Evolutionary conservation across 2,888 invertebrate genomes (phyloP), one percentile per base, ranked within the genome.

Genomic region (Conomelus anceps): DNA sequence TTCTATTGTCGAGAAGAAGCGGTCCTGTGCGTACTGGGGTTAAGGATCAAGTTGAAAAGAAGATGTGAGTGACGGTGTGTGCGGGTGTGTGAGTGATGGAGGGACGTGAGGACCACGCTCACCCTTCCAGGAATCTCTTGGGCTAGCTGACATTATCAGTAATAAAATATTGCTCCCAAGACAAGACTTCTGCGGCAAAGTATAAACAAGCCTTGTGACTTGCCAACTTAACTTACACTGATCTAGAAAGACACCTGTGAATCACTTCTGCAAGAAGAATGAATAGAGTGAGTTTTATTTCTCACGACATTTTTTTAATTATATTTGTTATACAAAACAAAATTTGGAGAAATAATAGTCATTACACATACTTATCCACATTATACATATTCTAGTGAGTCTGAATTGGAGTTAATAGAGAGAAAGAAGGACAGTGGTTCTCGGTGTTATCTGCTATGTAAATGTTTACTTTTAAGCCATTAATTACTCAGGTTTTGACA

Each of bases 81-180:
- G 63, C n/a, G 63, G n/a, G 63, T n/a, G 63, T n/a, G 34, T 17
- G 63, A 63, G 63, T 63, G 63, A 63, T 63, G 63, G 63, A 63
- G n/a, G n/a, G n/a, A 34, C 17, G 34, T 34, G 17, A 17, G 34
- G n/a, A 6, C 63, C n/a, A n/a, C 63, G 3, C 63, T 7, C 63
- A 63, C 63, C 63, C 63, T 63, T n/a, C 63, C 63, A n/a, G n/a
- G n/a, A 63, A 13, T 63, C 63, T 63, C 63, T 63, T 63, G 63
- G 63, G 63, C 63, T 63, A 63, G 63, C 86, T 86, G 86, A 86
- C 86, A 86, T 23, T 86, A 86, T 86, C 86, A 26, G 24, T 29
- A 86, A 86, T 86, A 86, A 86, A 86, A 86, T 86, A 86, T 86
- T 86, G 86, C 86, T 86, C 86, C 86, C 86, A 86, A 86, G 86